Evolutionary conservation across 2,797 vertebrate species (phyloP).

Genomic region (Trichosurus vulpecula): DNA sequence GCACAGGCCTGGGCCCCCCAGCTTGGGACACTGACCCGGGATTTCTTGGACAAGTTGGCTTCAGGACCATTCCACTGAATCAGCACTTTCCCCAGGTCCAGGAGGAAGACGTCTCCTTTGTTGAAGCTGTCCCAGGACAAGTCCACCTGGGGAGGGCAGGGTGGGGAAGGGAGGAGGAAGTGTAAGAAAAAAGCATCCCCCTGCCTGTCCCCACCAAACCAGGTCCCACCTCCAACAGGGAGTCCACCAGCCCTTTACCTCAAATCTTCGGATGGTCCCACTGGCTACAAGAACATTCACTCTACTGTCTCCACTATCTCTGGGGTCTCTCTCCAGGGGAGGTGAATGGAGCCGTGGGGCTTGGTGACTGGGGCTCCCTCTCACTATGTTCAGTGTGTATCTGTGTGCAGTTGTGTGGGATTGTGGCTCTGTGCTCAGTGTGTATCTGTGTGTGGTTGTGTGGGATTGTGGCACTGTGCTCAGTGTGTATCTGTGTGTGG

Average conservation of each 20-base stretch:
- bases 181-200: neutral
- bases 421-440: neutral
- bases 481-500: neutral
- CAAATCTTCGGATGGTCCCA: neutral
- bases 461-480: neutral
- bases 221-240: neutral
- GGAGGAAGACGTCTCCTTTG: conserved; percentile 89
- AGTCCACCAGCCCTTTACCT: fast-evolving
- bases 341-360: neutral
- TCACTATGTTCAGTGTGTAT: too few species aligned
- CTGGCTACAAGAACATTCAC: neutral
- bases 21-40: conserved; percentile 81
- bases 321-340: neutral
- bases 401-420: neutral
- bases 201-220: neutral
- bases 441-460: fast-evolving
- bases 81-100: conserved; percentile 90
- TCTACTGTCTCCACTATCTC: neutral
- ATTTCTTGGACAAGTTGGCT: conserved; percentile 88
- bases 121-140: conserved; percentile 92
- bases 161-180: conserved; percentile 64
- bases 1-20: neutral
- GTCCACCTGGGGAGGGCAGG: conserved; percentile 85
- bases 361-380: neutral
- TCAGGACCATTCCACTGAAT: conserved; percentile 93